Evolutionary conservation across 1,140 invertebrate genomes (phyloP), one percentile per base, ranked within the genome.

Genomic region (Meloidogyne chitwoodi): DNA sequence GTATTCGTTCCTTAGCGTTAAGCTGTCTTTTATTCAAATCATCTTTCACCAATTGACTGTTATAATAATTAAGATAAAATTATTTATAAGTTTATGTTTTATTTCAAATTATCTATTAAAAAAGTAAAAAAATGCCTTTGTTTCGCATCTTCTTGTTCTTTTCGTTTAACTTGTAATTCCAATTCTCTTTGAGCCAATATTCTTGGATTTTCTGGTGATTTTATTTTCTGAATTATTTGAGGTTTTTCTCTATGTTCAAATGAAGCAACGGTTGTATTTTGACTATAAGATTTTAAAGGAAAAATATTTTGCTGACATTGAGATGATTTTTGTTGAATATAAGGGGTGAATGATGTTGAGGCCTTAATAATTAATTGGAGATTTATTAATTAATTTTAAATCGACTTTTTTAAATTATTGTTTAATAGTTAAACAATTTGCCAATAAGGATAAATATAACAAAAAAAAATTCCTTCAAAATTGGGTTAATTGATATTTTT

Each of bases 131-230:
- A 14, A 34, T 34, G 16, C 44, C 44, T 48, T 48, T 48, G 44
- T 48, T 74, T 70, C 64, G 26, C 38, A 8, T 27, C 71, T 34
- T 79, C 75, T 69, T 79, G 56, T 34, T 78, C 77, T 66, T 71
- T 71, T 31, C 64, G 4, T 38, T 77, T 67, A 63, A 66, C 73
- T 67, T 76, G 64, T 19, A 69, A 65, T 65, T 75, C 73, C 41
- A 76, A 81, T 67, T 82, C 79, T 14, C 63, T 48, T 29, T 76
- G 19, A 63, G 76, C 68, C 29, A 80, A 27, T 24, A 81, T 14
- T 19, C 56, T 76, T 19, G 73, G 61, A 75, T 80, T 82, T 72
- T 81, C 79, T 26, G 67, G 63, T 48, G 44, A 48, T 19, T 48
- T 48, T 4, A 16, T 48, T 48, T 41, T 48, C 16, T 48, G 44